A percentile compares a stretch with the other conserved stretches of the same genome.
These are phyloP conservation scores for Asobara japonica DNA, from an alignment of 1,140 invertebrate species.

Conservation along the genomic window DNA sequence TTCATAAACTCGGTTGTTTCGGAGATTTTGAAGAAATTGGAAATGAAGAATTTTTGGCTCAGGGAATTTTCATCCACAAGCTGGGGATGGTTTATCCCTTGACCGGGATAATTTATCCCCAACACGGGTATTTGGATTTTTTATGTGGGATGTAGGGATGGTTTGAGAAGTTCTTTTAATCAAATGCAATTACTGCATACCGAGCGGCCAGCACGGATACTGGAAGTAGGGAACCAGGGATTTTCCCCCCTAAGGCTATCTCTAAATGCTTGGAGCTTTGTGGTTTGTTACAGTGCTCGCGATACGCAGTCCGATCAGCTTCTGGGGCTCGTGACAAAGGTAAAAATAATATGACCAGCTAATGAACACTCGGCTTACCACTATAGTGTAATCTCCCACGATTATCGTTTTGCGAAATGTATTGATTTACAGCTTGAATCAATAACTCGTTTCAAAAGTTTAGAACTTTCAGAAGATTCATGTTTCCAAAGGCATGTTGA, in stretches of 20 bases:
- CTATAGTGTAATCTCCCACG: background rate
- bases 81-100: too few species aligned
- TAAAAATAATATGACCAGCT: constrained; percentile 12
- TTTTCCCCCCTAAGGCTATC: constrained; percentile 8
- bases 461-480: too few species aligned
- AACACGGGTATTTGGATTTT: background rate
- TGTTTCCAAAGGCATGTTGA: too few species aligned
- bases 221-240: constrained; percentile 2
- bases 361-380: constrained; percentile 12
- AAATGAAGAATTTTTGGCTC: too few species aligned
- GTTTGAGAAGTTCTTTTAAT: constrained; percentile 31
- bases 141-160: background rate
- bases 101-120: background rate
- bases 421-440: too few species aligned
- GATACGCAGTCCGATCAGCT: constrained; percentile 5
- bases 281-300: constrained; percentile 2
- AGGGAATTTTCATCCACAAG: too few species aligned
- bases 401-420: background rate
- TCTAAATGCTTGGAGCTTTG: constrained; percentile 37
- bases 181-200: constrained; percentile 42
- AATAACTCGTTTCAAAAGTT: too few species aligned
- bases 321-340: background rate
- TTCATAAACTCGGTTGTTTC: too few species aligned
- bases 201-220: constrained; percentile 32
- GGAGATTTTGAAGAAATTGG: too few species aligned